Conservation (phyloP, 2,888 invertebrate species). For the Dryobota labecula region DNA sequence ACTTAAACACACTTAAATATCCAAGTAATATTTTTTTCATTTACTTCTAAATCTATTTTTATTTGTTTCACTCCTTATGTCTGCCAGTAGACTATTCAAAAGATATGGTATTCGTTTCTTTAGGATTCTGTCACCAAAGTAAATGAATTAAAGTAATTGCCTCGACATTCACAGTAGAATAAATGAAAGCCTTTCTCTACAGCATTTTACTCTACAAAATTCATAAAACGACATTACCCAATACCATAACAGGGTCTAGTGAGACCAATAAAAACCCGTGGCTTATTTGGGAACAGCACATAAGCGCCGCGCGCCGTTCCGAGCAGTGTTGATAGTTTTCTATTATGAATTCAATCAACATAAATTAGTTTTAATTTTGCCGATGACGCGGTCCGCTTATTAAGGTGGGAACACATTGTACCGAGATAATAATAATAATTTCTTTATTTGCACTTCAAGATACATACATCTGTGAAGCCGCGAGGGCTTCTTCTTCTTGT, state of each 20-base stretch:
- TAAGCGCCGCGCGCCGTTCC: conserved; percentile 70
- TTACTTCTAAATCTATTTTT: too few species aligned
- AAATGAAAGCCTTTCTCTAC: too few species aligned
- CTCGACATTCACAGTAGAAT: too few species aligned
- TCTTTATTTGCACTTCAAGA: not conserved
- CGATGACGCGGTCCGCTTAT: conserved; percentile 75
- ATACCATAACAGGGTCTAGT: conserved; percentile 29
- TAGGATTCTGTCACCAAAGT: too few species aligned
- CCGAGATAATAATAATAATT: conserved; percentile 1
- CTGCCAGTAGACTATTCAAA: too few species aligned
- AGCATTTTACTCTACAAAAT: too few species aligned
- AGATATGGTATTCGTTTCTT: too few species aligned
- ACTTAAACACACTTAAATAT: too few species aligned
- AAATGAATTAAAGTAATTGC: too few species aligned
- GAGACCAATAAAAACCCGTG: conserved; percentile 52
- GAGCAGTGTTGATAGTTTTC: conserved; percentile 86
- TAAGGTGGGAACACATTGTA: conserved; percentile 37
- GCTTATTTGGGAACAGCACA: conserved; percentile 65
- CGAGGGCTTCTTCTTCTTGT: too few species aligned
- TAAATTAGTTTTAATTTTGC: conserved; percentile 88
- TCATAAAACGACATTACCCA: conserved; percentile 18
- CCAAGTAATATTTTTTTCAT: too few species aligned
- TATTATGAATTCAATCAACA: conserved; percentile 89
- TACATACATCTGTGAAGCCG: not conserved
- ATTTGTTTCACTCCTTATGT: too few species aligned